A percentile compares a stretch with the other conserved stretches of the same genome.
Evolutionary conservation across 2,113 vertebrate species (phyloP).

Genomic region (Psophia crepitans): DNA sequence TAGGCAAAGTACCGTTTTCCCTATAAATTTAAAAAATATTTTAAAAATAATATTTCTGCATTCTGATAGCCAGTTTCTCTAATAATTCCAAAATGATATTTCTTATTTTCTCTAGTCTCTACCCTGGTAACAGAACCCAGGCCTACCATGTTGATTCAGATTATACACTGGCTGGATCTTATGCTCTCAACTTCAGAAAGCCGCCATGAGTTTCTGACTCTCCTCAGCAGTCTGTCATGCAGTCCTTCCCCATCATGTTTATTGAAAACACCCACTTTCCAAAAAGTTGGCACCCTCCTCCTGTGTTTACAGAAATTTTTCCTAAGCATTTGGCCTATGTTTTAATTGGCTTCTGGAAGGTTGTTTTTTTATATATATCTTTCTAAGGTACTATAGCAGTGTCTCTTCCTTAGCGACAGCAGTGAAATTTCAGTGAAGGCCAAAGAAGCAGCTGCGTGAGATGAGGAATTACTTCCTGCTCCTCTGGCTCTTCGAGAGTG

Average conservation of each 20-base stretch:
- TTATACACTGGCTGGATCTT: neutral
- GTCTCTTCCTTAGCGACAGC: neutral
- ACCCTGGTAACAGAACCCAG: neutral
- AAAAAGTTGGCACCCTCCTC: neutral
- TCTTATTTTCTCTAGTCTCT: neutral
- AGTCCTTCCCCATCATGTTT: neutral
- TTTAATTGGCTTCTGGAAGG: constrained; percentile 40
- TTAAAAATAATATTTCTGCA: neutral
- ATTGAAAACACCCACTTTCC: constrained; percentile 19
- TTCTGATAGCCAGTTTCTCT: neutral
- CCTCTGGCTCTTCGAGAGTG: neutral
- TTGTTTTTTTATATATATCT: neutral
- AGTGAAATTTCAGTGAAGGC: neutral
- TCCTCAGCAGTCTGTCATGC: neutral
- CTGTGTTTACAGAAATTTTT: constrained; percentile 48
- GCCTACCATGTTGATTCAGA: neutral
- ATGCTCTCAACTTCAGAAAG: neutral
- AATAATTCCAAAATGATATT: neutral
- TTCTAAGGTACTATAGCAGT: neutral
- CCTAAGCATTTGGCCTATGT: constrained; percentile 34
- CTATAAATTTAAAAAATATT: neutral
- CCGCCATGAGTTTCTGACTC: neutral
- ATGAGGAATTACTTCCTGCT: neutral
- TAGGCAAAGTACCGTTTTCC: neutral
- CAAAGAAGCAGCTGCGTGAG: neutral